These are phyloP conservation scores for Bergia puertoricense DNA, from an alignment of 92 coral and sea anemone genomes.

Conservation along the genomic window DNA sequence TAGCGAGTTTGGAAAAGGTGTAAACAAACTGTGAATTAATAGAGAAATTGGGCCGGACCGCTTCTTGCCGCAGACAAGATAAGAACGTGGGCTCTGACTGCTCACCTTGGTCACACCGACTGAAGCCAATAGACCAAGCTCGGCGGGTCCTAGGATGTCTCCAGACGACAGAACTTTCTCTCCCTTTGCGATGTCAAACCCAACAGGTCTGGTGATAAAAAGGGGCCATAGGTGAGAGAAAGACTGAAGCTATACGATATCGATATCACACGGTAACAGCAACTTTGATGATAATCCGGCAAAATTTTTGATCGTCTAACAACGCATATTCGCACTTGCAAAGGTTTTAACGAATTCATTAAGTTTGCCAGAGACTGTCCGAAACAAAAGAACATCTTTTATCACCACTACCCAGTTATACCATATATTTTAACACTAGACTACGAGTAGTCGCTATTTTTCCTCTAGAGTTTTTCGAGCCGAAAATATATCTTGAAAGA, in stretches of 20 bases:
- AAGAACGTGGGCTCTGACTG: neutral
- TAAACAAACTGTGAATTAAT: too few relatives aligned
- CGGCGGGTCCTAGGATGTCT: slow-evolving; percentile 94
- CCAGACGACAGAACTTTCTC: slow-evolving; percentile 74
- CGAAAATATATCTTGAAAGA: too few relatives aligned
- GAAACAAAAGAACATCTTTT: too few relatives aligned
- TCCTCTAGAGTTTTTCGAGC: too few relatives aligned
- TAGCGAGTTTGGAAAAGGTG: too few relatives aligned
- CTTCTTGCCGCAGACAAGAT: neutral
- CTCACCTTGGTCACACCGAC: slow-evolving; percentile 76
- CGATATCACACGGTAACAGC: neutral
- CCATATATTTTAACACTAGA: too few relatives aligned
- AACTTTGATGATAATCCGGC: neutral
- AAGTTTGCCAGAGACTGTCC: too few relatives aligned
- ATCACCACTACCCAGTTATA: too few relatives aligned
- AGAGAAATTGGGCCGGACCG: neutral
- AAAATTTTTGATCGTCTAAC: neutral
- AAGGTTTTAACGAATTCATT: too few relatives aligned
- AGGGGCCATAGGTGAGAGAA: neutral
- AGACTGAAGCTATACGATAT: too few relatives aligned
- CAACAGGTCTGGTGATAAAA: slow-evolving; percentile 63
- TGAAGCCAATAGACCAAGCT: slow-evolving; percentile 90
- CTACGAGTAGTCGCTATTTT: too few relatives aligned
- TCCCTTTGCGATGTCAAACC: slow-evolving; percentile 83
- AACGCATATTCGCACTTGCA: neutral